phyloP scores from a whole-genome alignment of 2,797 vertebrate species.

The Melanotaenia trifasciata region DNA sequence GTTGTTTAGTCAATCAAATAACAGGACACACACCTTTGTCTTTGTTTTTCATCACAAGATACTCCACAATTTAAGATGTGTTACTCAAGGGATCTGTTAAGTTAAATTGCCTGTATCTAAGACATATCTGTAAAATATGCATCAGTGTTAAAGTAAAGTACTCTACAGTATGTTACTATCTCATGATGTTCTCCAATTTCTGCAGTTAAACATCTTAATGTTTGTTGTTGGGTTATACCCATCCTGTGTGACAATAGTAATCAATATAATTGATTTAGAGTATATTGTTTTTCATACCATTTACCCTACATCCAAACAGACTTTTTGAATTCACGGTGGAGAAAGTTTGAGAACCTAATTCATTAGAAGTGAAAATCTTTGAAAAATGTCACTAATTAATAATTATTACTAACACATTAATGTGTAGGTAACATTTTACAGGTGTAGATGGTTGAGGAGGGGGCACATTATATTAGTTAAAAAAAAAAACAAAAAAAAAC shows the following conservation, averaged over 20 bases:
- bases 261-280: background rate
- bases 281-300: background rate
- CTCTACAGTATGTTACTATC: background rate
- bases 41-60: background rate
- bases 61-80: background rate
- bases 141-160: background rate
- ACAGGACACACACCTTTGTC: background rate
- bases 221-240: background rate
- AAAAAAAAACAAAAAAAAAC: background rate
- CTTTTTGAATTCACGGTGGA: background rate
- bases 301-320: background rate
- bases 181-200: background rate
- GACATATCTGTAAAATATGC: conserved; percentile 4
- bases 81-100: background rate
- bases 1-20: background rate
- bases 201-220: background rate
- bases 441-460: too few species aligned
- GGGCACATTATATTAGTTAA: background rate
- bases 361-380: background rate
- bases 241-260: background rate
- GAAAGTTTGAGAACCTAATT: conserved; percentile 1
- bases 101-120: background rate
- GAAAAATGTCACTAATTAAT: background rate
- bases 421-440: background rate
- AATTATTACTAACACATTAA: background rate